Evolutionary conservation across 2,113 vertebrate genomes (phyloP).

Genomic region (Pterocles gutturalis): DNA sequence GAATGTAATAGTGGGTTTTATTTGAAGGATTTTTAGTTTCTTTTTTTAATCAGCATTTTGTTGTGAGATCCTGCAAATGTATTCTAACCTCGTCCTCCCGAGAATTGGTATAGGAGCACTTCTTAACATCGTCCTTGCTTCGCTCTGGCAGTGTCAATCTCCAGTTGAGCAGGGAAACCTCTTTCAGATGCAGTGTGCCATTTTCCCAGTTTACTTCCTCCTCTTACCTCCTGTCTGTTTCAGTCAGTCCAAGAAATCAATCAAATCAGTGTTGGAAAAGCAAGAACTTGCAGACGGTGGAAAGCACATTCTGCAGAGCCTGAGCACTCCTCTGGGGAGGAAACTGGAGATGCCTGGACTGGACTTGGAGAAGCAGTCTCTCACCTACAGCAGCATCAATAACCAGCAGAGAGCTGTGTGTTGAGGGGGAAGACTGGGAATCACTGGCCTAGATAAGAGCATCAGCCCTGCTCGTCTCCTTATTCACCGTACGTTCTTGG

Average conservation of each 20-base stretch:
- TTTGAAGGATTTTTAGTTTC: constrained; percentile 51
- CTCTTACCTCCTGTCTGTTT: constrained; percentile 56
- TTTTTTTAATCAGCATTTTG: constrained; percentile 61
- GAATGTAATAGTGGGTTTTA: constrained; percentile 53
- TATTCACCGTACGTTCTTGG: not conserved
- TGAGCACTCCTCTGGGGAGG: not conserved
- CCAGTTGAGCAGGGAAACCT: constrained; percentile 48
- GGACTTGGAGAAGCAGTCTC: constrained; percentile 40
- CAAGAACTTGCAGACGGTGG: not conserved
- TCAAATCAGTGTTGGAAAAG: constrained; percentile 45
- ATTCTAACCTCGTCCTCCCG: constrained; percentile 54
- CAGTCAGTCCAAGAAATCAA: constrained; percentile 48
- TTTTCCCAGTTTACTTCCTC: constrained; percentile 57
- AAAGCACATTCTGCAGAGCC: constrained; percentile 20
- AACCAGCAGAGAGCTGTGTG: constrained; percentile 61
- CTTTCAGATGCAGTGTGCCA: constrained; percentile 50
- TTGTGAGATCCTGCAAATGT: constrained; percentile 66
- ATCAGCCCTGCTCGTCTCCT: not conserved
- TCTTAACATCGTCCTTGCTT: constrained; percentile 33
- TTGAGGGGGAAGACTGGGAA: constrained; percentile 48
- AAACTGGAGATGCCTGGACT: not conserved
- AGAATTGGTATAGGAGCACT: constrained; percentile 60
- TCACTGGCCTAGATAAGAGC: not conserved
- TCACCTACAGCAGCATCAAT: not conserved
- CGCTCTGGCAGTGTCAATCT: constrained; percentile 13